These are phyloP conservation scores for Auanema sp. DNA, from an alignment of 2,888 invertebrate species.

Conservation along the genomic window DNA sequence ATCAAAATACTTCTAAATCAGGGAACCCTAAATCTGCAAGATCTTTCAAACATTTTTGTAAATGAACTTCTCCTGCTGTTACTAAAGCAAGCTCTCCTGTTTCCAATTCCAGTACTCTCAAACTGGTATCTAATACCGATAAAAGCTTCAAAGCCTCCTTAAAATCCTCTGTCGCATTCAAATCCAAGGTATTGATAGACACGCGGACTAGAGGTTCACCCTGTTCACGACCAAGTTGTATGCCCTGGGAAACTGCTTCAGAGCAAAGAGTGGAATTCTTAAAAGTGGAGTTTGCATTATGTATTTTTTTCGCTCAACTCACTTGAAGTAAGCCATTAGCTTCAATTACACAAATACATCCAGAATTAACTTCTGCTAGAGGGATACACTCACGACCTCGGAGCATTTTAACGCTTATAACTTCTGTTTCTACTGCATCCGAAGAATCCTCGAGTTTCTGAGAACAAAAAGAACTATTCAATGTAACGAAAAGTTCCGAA, in stretches of 20 bases:
- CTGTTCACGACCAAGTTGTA: conserved; percentile 71
- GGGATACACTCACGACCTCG: conserved; percentile 88
- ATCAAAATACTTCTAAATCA: conserved; percentile 24
- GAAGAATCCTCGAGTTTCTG: neutral
- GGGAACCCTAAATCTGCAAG: conserved; percentile 70
- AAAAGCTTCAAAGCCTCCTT: conserved; percentile 47
- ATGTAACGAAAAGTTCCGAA: conserved; percentile 8
- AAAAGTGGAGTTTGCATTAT: conserved; percentile 74
- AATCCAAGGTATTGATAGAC: conserved; percentile 79
- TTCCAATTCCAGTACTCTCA: conserved; percentile 74
- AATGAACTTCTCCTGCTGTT: conserved; percentile 94
- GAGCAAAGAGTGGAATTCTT: conserved; percentile 83
- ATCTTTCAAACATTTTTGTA: conserved; percentile 92
- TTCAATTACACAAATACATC: conserved; percentile 52
- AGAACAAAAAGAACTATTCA: neutral
- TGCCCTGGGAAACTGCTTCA: conserved; percentile 73
- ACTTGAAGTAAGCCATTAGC: conserved; percentile 33
- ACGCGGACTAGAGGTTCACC: conserved; percentile 85
- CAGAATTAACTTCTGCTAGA: conserved; percentile 69
- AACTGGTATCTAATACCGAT: conserved; percentile 47
- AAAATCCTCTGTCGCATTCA: conserved; percentile 48
- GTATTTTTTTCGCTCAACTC: conserved; percentile 69
- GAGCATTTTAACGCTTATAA: conserved; percentile 69
- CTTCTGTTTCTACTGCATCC: neutral
- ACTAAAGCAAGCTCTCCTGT: conserved; percentile 92